Percentiles rank a stretch among this genome's conserved stretches.
Conservation (phyloP, 2,113 vertebrate genomes). For the Pan troglodytes region NHGRI_mPanTro3-v2.1_pri NC_072401.2:152017001-152017500, state of each 20-base stretch:
- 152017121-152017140: background rate
- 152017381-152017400: background rate
- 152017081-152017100: background rate
- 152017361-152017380: background rate
- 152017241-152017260: background rate
- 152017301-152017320: background rate
- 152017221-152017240: background rate
- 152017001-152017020: background rate
- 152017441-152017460: background rate
- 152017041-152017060: background rate
- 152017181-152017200: background rate
- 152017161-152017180: background rate
- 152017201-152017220: background rate
- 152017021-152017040: background rate
- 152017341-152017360: background rate
- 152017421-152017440: background rate
- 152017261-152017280: background rate
- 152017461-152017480: accelerated
- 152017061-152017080: background rate
- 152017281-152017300: background rate
- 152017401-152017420: background rate
- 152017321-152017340: background rate
- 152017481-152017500: background rate
- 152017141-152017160: background rate
- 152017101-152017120: background rate